Conservation (phyloP, 2,888 invertebrate species). For the Ophonus ardosiacus region DNA sequence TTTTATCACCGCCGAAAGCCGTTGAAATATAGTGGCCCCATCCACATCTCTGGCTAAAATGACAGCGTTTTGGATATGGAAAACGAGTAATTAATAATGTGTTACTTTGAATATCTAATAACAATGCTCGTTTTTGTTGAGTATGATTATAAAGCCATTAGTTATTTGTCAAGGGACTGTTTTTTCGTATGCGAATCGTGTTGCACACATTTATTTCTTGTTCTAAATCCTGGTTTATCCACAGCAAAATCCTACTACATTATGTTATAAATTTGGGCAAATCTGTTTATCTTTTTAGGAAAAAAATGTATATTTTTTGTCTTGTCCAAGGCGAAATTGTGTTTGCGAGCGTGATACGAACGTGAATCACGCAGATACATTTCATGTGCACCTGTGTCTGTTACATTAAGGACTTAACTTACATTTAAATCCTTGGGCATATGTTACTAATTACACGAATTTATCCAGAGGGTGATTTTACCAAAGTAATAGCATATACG, state of each 20-base stretch:
- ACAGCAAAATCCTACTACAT: background rate
- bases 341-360: background rate
- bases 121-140: background rate
- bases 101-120: background rate
- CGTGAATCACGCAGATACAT: constrained; percentile 10
- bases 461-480: background rate
- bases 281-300: background rate
- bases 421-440: constrained; percentile 2
- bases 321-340: background rate
- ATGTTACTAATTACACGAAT: background rate
- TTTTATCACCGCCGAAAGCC: background rate
- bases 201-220: background rate
- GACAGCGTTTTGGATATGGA: background rate
- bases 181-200: background rate
- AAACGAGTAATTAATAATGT: background rate
- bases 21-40: background rate
- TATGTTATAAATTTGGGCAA: background rate
- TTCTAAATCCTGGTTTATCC: background rate
- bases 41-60: background rate
- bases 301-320: background rate
- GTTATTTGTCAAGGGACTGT: background rate
- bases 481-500: background rate
- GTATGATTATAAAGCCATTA: background rate
- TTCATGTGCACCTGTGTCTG: background rate
- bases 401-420: background rate